Percentiles rank a stretch among this genome's conserved stretches.
These are phyloP conservation scores for Leucosticte australis DNA, from an alignment of 2,113 vertebrate genomes.

Conservation along the genomic window DNA sequence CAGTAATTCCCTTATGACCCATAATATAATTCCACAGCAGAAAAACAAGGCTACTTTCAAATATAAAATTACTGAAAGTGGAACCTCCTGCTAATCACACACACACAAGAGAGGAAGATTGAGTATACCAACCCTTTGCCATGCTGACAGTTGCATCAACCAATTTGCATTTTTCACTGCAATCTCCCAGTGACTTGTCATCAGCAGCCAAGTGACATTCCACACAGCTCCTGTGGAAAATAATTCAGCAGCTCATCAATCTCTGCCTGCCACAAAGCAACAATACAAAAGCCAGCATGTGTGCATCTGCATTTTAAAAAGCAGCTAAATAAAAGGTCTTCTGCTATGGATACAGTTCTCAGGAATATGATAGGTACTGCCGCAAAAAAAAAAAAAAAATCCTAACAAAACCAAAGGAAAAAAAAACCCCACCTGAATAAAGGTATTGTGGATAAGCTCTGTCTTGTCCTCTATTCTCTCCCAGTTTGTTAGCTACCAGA, in stretches of 20 bases:
- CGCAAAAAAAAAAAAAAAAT: neutral
- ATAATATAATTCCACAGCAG: neutral
- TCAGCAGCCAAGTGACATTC: conserved; percentile 88
- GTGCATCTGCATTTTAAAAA: conserved; percentile 42
- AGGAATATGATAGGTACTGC: conserved; percentile 51
- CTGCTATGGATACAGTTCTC: conserved; percentile 13
- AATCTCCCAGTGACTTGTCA: conserved; percentile 71
- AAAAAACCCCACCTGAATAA: neutral
- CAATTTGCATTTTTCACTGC: conserved; percentile 82
- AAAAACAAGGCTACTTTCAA: conserved; percentile 9
- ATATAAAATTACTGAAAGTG: neutral
- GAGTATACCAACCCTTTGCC: conserved; percentile 73
- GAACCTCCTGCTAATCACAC: neutral
- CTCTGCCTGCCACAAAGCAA: conserved; percentile 1
- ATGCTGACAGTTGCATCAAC: conserved; percentile 80
- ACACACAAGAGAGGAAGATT: neutral
- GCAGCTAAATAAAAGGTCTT: conserved; percentile 28
- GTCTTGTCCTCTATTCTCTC: neutral
- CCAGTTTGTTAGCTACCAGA: conserved; percentile 19
- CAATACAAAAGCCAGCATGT: neutral
- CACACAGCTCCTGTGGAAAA: conserved; percentile 85
- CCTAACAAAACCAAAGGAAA: neutral
- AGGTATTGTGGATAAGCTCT: conserved; percentile 6
- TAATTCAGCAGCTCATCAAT: conserved; percentile 62
- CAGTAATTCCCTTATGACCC: neutral